phyloP scores from a whole-genome alignment of 2,113 vertebrate species.

The Sclerurus mexicanus region DNA sequence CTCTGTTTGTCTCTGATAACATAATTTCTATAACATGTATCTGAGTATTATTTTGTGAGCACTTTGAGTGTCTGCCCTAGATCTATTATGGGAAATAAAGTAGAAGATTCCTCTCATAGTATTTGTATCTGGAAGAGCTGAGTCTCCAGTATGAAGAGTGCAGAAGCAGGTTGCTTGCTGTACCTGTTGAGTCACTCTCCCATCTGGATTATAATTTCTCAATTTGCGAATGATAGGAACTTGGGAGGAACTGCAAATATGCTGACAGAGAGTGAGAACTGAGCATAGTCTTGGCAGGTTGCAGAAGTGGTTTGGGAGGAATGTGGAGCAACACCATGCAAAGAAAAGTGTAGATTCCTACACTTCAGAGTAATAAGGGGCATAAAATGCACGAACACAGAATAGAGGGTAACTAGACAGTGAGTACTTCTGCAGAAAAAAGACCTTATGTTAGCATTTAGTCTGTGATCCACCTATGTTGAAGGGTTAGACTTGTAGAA shows the following conservation, averaged over 20 bases:
- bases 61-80: not conserved
- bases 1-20: not conserved
- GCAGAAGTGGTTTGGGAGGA: not conserved
- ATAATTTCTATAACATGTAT: not conserved
- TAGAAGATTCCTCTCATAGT: not conserved
- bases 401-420: not conserved
- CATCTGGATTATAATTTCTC: not conserved
- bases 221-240: not conserved
- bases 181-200: not conserved
- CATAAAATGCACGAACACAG: not conserved
- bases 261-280: not conserved
- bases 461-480: not conserved
- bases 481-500: not conserved
- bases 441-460: not conserved
- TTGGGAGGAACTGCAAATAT: not conserved
- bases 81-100: not conserved
- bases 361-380: not conserved
- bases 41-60: not conserved
- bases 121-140: not conserved
- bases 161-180: not conserved
- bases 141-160: not conserved
- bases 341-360: not conserved
- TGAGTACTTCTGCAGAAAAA: not conserved
- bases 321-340: not conserved
- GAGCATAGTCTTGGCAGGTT: not conserved